A percentile compares a stretch with the other conserved stretches of the same genome.
These are phyloP conservation scores for Gnathonemus longibarbis DNA, from an alignment of 2,113 vertebrate species.

Conservation along the genomic window DNA sequence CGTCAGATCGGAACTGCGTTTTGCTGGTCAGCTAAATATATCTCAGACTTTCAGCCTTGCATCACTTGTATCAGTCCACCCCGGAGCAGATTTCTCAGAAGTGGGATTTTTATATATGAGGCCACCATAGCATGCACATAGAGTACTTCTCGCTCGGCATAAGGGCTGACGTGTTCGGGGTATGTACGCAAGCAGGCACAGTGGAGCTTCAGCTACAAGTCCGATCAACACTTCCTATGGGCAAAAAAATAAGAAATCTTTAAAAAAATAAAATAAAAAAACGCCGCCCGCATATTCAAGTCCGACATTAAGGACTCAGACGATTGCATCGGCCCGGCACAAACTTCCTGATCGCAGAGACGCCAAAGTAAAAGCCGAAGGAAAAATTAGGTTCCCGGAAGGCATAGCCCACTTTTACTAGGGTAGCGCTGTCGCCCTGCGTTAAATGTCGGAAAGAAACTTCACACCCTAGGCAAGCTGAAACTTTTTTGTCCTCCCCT, in stretches of 20 bases:
- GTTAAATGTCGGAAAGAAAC: constrained; percentile 10
- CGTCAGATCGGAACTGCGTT: background rate
- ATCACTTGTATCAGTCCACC: background rate
- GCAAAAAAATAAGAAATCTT: background rate
- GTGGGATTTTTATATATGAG: background rate
- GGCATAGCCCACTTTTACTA: background rate
- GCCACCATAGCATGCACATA: background rate
- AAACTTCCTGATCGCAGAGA: background rate
- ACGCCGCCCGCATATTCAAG: background rate
- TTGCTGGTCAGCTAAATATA: background rate
- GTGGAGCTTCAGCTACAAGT: background rate
- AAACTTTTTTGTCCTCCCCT: background rate
- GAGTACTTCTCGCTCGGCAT: background rate
- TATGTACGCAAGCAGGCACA: background rate
- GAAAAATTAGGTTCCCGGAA: background rate
- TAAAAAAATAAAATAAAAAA: background rate
- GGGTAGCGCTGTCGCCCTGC: background rate
- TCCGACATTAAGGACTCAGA: background rate
- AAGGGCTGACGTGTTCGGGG: background rate
- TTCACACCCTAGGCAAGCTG: constrained; percentile 24
- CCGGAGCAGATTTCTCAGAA: background rate
- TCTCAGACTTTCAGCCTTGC: background rate
- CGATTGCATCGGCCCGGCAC: background rate
- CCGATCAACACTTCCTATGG: background rate
- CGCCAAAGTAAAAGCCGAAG: background rate